Evolutionary conservation across 2,888 invertebrate genomes (phyloP), one percentile per base, ranked within the genome.

Genomic region (Plebejus melissa): DNA sequence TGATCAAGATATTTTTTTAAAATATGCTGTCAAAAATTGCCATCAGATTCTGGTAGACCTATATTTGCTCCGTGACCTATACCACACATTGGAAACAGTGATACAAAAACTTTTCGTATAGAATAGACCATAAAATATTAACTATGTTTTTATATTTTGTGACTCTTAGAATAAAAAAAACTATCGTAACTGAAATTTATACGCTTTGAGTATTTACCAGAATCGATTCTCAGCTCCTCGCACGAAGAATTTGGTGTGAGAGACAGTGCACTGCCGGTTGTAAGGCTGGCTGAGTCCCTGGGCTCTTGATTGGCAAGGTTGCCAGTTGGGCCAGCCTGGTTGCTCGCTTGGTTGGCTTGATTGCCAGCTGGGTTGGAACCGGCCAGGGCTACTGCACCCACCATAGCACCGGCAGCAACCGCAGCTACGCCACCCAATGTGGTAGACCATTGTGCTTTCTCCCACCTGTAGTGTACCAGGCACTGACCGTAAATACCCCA

Each of bases 211-310:
- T 69, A 81, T 80, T 78, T 80, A 90, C 90, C 88, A 81, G 87
- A 79, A 77, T 94, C 94, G 71, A 93, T 86, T 76, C 91, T 88
- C 69, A 94, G 88, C 81, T 97, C 97, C 82, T 97, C 97, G 80
- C 95, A 95, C 0, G 96, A 97, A 69, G 97, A 97, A 58, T 96
- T 96, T 0, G 96, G 96, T 9, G 96, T 96, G 4, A 96, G 89
- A 0, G 95, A 95, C 74, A 95, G 94, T 0, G 95, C 95, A 50
- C 96, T 96, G 16, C 90, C 94, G 57, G 91, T 94, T 65, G 91
- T 94, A 76, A 95, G 94, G 80, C 94, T 93, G 74, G 94, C 94
- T 13, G 92, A 90, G 81, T 91, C 93, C 32, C 90, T 82, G 0
- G 95, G 89, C 90, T 96, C 88, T n/a, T 88, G 89, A 79, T 86